A percentile compares a stretch with the other conserved stretches of the same genome.
These are phyloP conservation scores for Epinephelus lanceolatus DNA, from an alignment of 2,113 vertebrate genomes.

Conservation along the genomic window DNA sequence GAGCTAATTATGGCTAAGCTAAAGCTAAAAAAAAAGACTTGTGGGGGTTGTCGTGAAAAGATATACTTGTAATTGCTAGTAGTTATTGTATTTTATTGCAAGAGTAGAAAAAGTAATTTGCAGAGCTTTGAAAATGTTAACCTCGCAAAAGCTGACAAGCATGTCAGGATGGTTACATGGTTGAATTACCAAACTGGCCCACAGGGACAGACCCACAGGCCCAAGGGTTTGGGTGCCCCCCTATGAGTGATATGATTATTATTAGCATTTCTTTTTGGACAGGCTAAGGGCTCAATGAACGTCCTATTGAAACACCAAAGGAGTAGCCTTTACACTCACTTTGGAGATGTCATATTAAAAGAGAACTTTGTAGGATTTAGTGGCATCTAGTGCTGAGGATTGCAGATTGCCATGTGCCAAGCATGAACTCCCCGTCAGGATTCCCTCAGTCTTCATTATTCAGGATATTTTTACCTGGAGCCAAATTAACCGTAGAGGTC, in stretches of 20 bases:
- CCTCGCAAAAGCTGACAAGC: neutral
- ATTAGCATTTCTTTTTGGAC: neutral
- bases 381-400: no score
- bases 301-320: neutral
- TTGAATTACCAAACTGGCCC: neutral
- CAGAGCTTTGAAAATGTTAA: slow-evolving; percentile 8
- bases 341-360: neutral
- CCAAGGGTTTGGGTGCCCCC: neutral
- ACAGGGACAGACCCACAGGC: neutral
- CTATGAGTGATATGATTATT: neutral
- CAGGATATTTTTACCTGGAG: no score
- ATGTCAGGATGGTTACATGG: neutral
- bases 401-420: no score
- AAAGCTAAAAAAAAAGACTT: neutral
- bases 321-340: neutral
- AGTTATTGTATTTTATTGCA: neutral
- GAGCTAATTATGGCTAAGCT: neutral
- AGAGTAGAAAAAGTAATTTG: neutral
- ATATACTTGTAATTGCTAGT: neutral
- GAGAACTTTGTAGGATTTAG: no score
- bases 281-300: neutral
- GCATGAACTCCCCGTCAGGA: no score
- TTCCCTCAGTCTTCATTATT: no score
- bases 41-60: neutral
- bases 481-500: no score